Conservation (phyloP, 2,797 vertebrate genomes). For the Heterohyrax brucei region DNA sequence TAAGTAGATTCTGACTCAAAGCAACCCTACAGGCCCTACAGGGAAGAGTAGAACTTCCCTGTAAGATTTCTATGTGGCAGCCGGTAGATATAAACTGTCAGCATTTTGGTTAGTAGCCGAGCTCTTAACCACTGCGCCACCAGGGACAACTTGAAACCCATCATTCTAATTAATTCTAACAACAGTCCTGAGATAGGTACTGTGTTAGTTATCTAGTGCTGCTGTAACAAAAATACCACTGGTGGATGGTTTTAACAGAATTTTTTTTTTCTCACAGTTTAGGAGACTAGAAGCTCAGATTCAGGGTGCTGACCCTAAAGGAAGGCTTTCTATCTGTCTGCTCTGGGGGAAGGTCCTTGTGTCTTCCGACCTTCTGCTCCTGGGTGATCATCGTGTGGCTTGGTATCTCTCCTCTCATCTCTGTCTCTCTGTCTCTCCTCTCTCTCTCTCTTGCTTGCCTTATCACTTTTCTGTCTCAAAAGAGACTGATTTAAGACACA, state of each 20-base stretch:
- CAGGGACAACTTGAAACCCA: conserved; percentile 1
- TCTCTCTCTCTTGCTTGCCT: no score
- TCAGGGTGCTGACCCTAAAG: no score
- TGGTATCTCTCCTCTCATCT: neutral
- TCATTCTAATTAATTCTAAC: conserved; percentile 47
- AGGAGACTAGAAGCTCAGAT: neutral
- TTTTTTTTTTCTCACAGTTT: neutral
- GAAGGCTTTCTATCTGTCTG: neutral
- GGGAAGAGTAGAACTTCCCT: no score
- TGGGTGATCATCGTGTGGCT: neutral
- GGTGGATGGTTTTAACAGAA: neutral
- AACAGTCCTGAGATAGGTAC: neutral
- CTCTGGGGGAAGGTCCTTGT: neutral
- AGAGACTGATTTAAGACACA: neutral
- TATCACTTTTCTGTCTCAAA: neutral
- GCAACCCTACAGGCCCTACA: no score
- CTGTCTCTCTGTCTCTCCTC: no score
- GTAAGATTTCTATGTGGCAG: no score
- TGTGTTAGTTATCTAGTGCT: neutral
- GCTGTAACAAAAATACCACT: neutral
- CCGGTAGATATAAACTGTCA: no score
- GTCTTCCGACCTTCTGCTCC: neutral
- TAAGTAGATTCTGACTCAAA: no score
- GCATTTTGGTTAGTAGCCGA: no score
- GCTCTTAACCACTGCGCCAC: no score